Conservation (phyloP, 2,888 invertebrate genomes). For the Margaritifera margaritifera region DNA sequence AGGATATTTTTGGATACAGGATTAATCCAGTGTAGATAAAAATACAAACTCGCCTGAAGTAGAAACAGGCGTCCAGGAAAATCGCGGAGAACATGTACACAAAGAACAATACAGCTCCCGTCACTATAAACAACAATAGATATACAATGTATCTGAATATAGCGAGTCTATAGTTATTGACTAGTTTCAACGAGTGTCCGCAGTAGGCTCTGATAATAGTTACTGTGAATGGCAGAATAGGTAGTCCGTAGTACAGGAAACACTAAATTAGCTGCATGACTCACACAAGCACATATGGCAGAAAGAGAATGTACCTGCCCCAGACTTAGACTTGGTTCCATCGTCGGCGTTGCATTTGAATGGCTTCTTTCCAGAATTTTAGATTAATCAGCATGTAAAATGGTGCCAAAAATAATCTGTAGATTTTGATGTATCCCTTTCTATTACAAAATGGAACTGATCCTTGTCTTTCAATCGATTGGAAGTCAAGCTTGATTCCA, state of each 20-base stretch:
- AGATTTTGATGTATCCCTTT: slow-evolving; percentile 25
- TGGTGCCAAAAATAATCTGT: slow-evolving; percentile 20
- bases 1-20: slow-evolving; percentile 30
- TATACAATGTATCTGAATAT: slow-evolving; percentile 2
- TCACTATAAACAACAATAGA: slow-evolving; percentile 6
- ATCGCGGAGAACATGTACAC: slow-evolving; percentile 39
- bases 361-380: slow-evolving; percentile 31
- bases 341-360: slow-evolving; percentile 15
- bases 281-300: slow-evolving; percentile 24
- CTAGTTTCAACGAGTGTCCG: background rate
- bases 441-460: slow-evolving; percentile 9
- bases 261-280: slow-evolving; percentile 21
- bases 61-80: slow-evolving; percentile 35
- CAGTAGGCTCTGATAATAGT: slow-evolving; percentile 19
- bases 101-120: slow-evolving; percentile 8
- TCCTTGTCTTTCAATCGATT: slow-evolving; percentile 18
- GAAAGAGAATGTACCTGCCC: slow-evolving; percentile 3
- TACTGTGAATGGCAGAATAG: slow-evolving; percentile 21
- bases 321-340: background rate
- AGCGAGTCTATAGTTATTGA: background rate
- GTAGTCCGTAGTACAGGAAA: slow-evolving; percentile 25
- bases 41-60: slow-evolving; percentile 21
- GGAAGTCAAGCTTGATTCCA: slow-evolving; percentile 4
- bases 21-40: slow-evolving; percentile 41
- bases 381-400: slow-evolving; percentile 36